phyloP scores from a whole-genome alignment of 2,888 invertebrate species.

The Patella pellucida region DNA sequence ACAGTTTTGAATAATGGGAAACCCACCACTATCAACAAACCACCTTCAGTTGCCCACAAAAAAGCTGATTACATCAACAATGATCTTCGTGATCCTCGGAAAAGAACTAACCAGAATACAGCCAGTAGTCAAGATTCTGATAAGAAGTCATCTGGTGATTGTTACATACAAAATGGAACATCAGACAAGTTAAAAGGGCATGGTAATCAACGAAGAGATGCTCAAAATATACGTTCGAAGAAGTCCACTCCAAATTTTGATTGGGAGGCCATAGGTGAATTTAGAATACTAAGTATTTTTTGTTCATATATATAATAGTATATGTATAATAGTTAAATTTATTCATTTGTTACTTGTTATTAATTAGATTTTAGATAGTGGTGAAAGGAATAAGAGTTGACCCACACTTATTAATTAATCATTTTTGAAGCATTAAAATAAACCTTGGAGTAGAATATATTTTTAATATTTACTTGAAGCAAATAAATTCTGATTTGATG shows the following conservation, averaged over 20 bases:
- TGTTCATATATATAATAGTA: background rate
- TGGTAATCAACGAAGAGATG: background rate
- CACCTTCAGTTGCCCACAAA: slow-evolving; percentile 43
- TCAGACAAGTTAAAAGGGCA: slow-evolving; percentile 11
- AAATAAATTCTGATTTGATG: too few species aligned
- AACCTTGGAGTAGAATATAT: too few species aligned
- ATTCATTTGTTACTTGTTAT: too few species aligned
- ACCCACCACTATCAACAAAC: slow-evolving; percentile 46
- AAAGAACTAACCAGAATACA: slow-evolving; percentile 46
- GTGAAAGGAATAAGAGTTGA: too few species aligned
- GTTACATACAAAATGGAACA: slow-evolving; percentile 31
- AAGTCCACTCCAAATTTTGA: slow-evolving; percentile 6
- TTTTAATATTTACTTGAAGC: too few species aligned
- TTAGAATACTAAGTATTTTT: background rate
- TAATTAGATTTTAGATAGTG: too few species aligned
- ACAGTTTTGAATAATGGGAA: slow-evolving; percentile 65
- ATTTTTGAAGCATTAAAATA: too few species aligned
- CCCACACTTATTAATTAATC: too few species aligned
- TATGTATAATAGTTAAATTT: background rate
- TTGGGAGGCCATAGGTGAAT: slow-evolving; percentile 10
- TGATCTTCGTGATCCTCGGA: slow-evolving; percentile 56
- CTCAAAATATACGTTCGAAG: background rate
- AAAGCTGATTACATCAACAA: slow-evolving; percentile 67
- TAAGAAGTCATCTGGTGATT: slow-evolving; percentile 20
- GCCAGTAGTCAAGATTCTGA: slow-evolving; percentile 20